Base-by-base conservation (phyloP, 2,888 invertebrate genomes). In the Oscheius onirici region DNA sequence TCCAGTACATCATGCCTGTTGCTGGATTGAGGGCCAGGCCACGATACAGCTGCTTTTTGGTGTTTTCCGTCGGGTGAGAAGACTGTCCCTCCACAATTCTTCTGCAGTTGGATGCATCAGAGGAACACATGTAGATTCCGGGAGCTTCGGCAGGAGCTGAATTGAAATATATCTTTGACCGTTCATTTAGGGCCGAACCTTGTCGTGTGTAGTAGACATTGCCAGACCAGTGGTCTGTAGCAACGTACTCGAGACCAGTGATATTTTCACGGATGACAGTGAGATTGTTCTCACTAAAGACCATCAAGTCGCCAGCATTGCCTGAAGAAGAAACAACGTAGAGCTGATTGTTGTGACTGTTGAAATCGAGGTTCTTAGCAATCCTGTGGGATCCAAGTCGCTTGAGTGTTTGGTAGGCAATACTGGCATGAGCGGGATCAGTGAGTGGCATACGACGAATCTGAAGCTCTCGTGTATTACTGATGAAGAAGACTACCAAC, bases 21-120 rank as follows among this genome's bases (percentile, higher is more conserved):
- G 49, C 57, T 0, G 83, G 79, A 60, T 82, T 74, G n/a, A 80
- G 70, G 15, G 75, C 80, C 10, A 83, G 74, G 6, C 80, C 81
- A 17, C 73, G 72, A 28, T 74, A 76, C 44, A 17, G 46, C 52
- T 76, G 76, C 13, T 51, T 52, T 34, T 67, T 60, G n/a, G 63
- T 49, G 11, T 20, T 41, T 20, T 67, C 60, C n/a, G 26, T 28
- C 1, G n/a, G 10, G 10, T 61, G 13, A 13, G 49, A 10, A 8
- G 60, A 69, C 3, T 60, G 26, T 22, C 80, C 76, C 3, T 70
- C 60, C 13, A 81, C 49, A 49, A 83, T 67, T 24, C 61, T 68
- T 10, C 72, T 69, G 63, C 82, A 82, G 77, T 74, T 80, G 55
- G 79, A 69, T 6, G 81, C 82, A 22, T 66, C 61, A 28, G 49